Base-by-base conservation (phyloP, 2,797 vertebrate species). In the Rhodeus uyekii region DNA sequence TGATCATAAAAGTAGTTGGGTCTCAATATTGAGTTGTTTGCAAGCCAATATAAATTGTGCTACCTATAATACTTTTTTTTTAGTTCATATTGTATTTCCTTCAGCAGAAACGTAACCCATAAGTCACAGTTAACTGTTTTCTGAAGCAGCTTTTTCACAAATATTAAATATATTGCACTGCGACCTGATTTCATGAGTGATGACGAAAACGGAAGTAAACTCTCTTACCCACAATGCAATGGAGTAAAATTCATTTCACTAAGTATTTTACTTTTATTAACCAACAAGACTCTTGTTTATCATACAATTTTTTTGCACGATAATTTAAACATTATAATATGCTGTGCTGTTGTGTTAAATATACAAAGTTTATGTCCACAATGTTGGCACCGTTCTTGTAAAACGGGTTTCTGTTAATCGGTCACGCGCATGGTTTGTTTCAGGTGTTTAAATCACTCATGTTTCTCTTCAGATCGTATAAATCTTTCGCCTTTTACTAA, bases 401-500 rank as follows among this genome's bases (percentile, higher is more conserved):
- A 32, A 42, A 2, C 2, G 34, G 68, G 46, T 42, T n/a, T 9
- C 46, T 5, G 10, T 48, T 13, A 36, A 0, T 29, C 10, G 2
- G 19, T 0, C 3, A 1, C 16, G 1, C 36, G 29, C 58, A n/a
- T 77, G 39, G 1, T n/a, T n/a, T n/a, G n/a, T n/a, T n/a, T n/a
- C n/a, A n/a, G n/a, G n/a, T n/a, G n/a, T n/a, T n/a, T n/a, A n/a
- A n/a, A n/a, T n/a, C n/a, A 67, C 46, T 77, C 76, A 65, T 77
- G 76, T 48, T 77, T 77, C 60, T 50, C 60, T 48, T 77, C 76
- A 77, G 29, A 77, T 77, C 60, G 76, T 24, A 77, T 64, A 77
- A 65, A 77, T 68, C 38, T 78, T 78, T 78, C 76, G 63, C 76
- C 46, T 78, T 78, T 78, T 78, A 78, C 61, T 78, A 78, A 78